phyloP scores from a whole-genome alignment of 2,797 vertebrate genomes.

The Chaetophractus vellerosus region DNA sequence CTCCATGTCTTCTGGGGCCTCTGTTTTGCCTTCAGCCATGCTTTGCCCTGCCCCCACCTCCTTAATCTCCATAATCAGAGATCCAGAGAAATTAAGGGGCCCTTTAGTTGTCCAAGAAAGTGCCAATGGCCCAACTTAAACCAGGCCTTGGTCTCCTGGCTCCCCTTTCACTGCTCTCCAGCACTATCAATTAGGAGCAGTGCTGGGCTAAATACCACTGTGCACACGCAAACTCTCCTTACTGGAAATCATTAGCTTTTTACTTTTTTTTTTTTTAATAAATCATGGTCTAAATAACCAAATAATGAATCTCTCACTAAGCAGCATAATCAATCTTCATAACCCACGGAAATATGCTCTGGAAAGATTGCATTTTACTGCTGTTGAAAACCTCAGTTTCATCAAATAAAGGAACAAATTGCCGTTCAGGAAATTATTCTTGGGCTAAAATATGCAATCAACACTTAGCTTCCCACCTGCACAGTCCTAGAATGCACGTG shows the following conservation, averaged over 20 bases:
- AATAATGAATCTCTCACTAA: constrained; percentile 87
- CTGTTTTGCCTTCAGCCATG: not conserved
- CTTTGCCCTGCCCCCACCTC: not conserved
- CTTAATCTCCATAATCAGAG: constrained; percentile 15
- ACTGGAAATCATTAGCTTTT: constrained; percentile 85
- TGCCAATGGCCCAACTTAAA: constrained; percentile 54
- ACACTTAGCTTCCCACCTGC: constrained; percentile 91
- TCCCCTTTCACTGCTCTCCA: not conserved
- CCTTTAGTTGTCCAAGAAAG: constrained; percentile 43
- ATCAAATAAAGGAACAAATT: constrained; percentile 88
- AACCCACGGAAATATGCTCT: constrained; percentile 83
- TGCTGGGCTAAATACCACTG: constrained; percentile 64
- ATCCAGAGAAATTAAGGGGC: constrained; percentile 46
- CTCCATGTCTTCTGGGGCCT: not conserved
- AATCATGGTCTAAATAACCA: constrained; percentile 85
- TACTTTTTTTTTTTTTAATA: constrained; percentile 80
- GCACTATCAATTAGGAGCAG: constrained; percentile 64
- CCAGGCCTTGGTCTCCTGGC: not conserved
- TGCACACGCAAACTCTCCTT: constrained; percentile 78
- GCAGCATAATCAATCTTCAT: constrained; percentile 83
- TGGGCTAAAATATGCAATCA: constrained; percentile 88
- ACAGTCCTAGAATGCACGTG: constrained; percentile 84
- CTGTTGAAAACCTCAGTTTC: constrained; percentile 87
- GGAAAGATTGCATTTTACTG: constrained; percentile 86
- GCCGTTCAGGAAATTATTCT: constrained; percentile 89